A percentile compares a stretch with the other conserved stretches of the same genome.
phyloP scores from a whole-genome alignment of 2,888 invertebrate genomes.

The Tricholauxania praeusta region DNA sequence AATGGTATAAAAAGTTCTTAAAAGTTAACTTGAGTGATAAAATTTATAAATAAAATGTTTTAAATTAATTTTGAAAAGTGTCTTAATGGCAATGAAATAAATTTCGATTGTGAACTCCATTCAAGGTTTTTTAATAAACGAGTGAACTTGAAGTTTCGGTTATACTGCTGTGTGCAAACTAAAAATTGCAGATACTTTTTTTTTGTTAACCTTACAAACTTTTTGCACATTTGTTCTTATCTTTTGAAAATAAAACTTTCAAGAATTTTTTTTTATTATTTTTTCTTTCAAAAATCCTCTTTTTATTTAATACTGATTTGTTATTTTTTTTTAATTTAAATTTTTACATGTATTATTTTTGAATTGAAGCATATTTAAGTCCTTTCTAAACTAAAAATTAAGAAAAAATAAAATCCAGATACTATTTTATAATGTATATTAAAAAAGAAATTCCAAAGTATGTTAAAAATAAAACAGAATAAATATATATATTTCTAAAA shows the following conservation, averaged over 20 bases:
- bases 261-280: not conserved
- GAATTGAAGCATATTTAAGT: too few species aligned
- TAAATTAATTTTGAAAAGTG: not conserved
- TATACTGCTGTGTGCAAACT: constrained; percentile 1
- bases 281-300: not conserved
- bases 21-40: constrained; percentile 18
- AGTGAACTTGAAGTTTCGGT: constrained; percentile 1
- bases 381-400: too few species aligned
- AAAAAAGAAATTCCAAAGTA: too few species aligned
- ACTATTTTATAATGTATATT: too few species aligned
- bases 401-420: too few species aligned
- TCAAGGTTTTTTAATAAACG: not conserved
- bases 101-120: not conserved
- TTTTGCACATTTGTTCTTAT: too few species aligned
- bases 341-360: not conserved
- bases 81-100: constrained; percentile 1
- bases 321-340: not conserved
- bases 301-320: not conserved
- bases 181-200: not conserved
- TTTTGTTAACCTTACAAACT: not conserved
- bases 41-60: not conserved
- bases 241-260: too few species aligned
- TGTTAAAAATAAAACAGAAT: too few species aligned
- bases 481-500: too few species aligned
- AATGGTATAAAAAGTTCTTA: constrained; percentile 17